These are phyloP conservation scores for Sturmia bella DNA, from an alignment of 2,888 invertebrate species.

Conservation along the genomic window DNA sequence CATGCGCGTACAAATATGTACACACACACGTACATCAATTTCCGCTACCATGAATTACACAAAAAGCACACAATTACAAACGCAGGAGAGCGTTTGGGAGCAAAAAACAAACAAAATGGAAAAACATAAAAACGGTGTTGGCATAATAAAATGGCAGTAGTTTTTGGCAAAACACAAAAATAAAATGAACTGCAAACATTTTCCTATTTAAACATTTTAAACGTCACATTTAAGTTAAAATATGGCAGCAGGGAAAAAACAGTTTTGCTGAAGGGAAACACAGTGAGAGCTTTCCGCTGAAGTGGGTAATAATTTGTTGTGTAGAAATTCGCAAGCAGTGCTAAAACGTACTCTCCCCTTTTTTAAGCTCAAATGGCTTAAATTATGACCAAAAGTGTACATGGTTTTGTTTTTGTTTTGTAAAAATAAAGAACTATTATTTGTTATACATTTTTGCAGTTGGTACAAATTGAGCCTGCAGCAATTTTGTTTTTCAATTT, in stretches of 20 bases:
- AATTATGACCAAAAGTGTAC: no score
- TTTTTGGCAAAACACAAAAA: conserved; percentile 4
- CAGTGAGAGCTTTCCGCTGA: conserved; percentile 2
- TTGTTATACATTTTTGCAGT: no score
- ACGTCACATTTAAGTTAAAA: conserved; percentile 57
- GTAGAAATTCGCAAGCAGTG: no score
- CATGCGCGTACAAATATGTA: no score
- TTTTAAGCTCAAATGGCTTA: no score
- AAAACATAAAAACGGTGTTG: conserved; percentile 32
- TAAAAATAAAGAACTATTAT: no score
- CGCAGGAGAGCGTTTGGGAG: neutral
- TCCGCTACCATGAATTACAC: conserved; percentile 28
- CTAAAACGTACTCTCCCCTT: no score
- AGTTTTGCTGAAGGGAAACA: neutral
- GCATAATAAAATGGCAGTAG: conserved; percentile 40
- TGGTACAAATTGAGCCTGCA: no score
- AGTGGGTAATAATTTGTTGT: no score
- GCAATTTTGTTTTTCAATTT: no score
- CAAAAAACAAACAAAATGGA: neutral
- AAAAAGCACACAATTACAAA: conserved; percentile 6
- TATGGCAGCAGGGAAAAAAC: conserved; percentile 16
- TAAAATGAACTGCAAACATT: conserved; percentile 44
- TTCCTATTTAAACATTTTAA: conserved; percentile 48
- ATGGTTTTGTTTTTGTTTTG: no score
- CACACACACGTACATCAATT: conserved; percentile 5